Evolutionary conservation across 2,888 invertebrate genomes (phyloP), one percentile per base, ranked within the genome.

Genomic region (Acronicta leporina): DNA sequence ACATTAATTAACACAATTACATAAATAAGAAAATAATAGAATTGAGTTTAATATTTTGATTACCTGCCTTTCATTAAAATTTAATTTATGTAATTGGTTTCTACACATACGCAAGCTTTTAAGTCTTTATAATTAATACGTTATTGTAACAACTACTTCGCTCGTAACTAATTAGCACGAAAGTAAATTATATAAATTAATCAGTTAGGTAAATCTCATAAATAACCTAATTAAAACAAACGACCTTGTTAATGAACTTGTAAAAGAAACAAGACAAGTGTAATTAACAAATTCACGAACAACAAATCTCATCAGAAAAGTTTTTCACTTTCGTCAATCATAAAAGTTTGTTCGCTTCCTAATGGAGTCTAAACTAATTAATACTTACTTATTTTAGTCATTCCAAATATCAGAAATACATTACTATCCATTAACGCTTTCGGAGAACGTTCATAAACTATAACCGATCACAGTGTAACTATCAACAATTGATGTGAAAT

Each of bases 381-480:
- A 59, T 68, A 90, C 92, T 92, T 86, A 93, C 92, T 90, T 89
- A 85, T 84, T 85, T 88, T 75, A 86, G 84, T 86, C 92, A 92
- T 93, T 91, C 92, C 92, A 91, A 90, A 85, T 85, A 82, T 88
- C 87, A 87, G 79, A 81, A 77, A 82, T 79, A 77, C 87, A 87
- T 84, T 81, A 68, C 64, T 57, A 87, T 87, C 88, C 90, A 89
- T 89, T 76, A 84, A 89, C 79, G 73, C 66, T 60, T 60, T 63
- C 42, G 48, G 61, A 57, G 72, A 76, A 73, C 71, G 70, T 80
- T 61, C 70, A 75, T 76, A 65, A 84, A 79, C 69, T 82, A 79
- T 69, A 68, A 35, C 54, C 78, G 52, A 73, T 75, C 76, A 78
- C 82, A 79, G 68, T 62, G 5, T 63, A 60, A 20, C 2, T 56